phyloP scores from a whole-genome alignment of 2,888 invertebrate genomes.

The Antheraea assamensis region DNA sequence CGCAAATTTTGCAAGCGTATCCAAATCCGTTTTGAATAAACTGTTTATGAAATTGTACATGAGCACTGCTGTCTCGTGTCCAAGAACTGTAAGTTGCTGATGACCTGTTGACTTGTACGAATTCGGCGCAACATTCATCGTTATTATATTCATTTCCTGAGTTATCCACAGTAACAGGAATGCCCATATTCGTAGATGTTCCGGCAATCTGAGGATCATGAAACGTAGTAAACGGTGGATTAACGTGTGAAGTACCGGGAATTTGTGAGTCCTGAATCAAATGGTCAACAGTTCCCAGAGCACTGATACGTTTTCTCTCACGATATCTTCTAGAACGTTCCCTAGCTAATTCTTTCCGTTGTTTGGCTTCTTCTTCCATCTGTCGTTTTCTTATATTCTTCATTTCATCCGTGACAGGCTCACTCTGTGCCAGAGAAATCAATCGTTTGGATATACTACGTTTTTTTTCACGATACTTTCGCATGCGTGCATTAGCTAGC shows the following conservation, averaged over 20 bases:
- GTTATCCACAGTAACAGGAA: not conserved
- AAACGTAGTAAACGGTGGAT: not conserved
- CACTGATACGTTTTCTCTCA: not conserved
- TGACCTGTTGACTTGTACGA: not conserved
- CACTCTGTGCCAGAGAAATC: not conserved
- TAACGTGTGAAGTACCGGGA: not conserved
- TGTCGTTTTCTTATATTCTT: not conserved
- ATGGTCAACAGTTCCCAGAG: not conserved
- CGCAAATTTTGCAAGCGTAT: slow-evolving; percentile 32
- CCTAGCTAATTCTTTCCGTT: not conserved
- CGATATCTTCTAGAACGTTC: not conserved
- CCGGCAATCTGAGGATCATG: not conserved
- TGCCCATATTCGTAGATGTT: not conserved
- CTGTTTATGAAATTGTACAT: not conserved
- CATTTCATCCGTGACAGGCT: not conserved
- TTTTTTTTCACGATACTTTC: not conserved
- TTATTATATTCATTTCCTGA: not conserved
- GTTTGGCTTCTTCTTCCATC: not conserved
- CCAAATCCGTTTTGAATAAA: slow-evolving; percentile 29
- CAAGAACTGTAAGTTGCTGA: not conserved
- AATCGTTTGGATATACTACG: not conserved
- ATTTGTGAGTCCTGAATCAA: not conserved
- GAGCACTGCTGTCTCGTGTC: not conserved
- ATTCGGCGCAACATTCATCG: not conserved
- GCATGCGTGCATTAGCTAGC: not conserved